A percentile compares a stretch with the other conserved stretches of the same genome.
Evolutionary conservation across 2,113 vertebrate genomes (phyloP).

Genomic region (Calyptommatus sinebrachiatus): DNA sequence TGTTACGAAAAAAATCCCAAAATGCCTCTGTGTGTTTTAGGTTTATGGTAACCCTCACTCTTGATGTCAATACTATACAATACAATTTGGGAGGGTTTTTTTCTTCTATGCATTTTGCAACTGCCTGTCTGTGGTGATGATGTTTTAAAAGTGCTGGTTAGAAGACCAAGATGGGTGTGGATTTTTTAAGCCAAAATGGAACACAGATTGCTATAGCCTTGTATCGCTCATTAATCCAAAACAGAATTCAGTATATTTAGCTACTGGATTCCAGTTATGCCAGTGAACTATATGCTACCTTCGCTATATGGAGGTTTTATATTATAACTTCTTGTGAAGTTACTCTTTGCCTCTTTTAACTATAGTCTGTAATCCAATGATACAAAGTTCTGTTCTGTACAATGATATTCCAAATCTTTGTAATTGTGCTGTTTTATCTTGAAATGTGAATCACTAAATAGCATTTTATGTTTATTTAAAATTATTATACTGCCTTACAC

Average conservation of each 20-base stretch:
- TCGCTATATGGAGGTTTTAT: constrained; percentile 33
- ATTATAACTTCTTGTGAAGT: constrained; percentile 70
- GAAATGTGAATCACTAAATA: not conserved
- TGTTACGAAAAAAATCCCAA: not conserved
- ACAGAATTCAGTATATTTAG: not conserved
- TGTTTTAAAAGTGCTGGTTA: not conserved
- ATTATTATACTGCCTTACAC: constrained; percentile 8
- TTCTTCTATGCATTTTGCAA: not conserved
- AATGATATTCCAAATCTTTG: constrained; percentile 28
- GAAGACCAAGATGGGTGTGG: not conserved
- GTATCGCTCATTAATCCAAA: not conserved
- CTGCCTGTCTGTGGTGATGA: not conserved
- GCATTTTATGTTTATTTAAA: constrained; percentile 9
- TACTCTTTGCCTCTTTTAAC: constrained; percentile 62
- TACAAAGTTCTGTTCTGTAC: not conserved
- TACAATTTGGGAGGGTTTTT: not conserved
- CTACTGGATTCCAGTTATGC: not conserved
- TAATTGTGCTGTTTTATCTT: constrained; percentile 28
- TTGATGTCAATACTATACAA: too few species aligned
- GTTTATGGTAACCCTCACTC: not conserved
- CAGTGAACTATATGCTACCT: constrained; percentile 22
- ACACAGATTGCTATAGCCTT: constrained; percentile 25
- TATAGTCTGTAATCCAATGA: constrained; percentile 4
- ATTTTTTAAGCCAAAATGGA: constrained; percentile 7
- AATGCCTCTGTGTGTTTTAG: not conserved